These are phyloP conservation scores for Microcebus jonahi DNA, from an alignment of 2,113 vertebrate genomes.

Conservation along the genomic window DNA sequence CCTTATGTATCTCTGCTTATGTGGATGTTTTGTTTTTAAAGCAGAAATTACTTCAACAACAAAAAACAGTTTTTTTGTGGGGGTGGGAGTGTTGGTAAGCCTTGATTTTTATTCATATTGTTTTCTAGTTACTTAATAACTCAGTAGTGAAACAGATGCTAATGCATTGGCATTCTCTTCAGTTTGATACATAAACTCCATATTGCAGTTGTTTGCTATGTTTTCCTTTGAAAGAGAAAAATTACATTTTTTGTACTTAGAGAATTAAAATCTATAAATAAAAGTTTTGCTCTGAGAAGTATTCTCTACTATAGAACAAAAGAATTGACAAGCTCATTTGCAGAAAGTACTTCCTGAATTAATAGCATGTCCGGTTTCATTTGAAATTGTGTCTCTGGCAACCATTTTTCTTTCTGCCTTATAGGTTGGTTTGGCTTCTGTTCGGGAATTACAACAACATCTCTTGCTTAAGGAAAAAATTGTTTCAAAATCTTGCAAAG, in stretches of 20 bases:
- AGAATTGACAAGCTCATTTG: conserved; percentile 37
- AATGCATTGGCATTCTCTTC: background rate
- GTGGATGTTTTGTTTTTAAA: conserved; percentile 34
- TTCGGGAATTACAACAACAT: conserved; percentile 89
- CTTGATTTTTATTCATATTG: conserved; percentile 39
- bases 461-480: conserved; percentile 88
- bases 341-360: conserved; percentile 42
- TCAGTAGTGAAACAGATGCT: background rate
- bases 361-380: conserved; percentile 19
- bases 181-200: background rate
- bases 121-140: background rate
- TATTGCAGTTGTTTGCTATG: conserved; percentile 7
- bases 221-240: conserved; percentile 32
- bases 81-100: background rate
- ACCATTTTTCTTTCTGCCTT: conserved; percentile 68
- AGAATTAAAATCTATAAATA: conserved; percentile 7
- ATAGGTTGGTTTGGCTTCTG: conserved; percentile 86
- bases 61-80: background rate
- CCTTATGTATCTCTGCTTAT: conserved; percentile 21
- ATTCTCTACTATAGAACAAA: conserved; percentile 46
- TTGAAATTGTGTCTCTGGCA: conserved; percentile 29
- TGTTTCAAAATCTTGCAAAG: conserved; percentile 87
- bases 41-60: conserved; percentile 34
- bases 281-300: conserved; percentile 27
- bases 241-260: background rate